A percentile compares a stretch with the other conserved stretches of the same genome.
These are phyloP conservation scores for Serranus cabrilla DNA, from an alignment of 2,797 vertebrate species.

Conservation along the genomic window DNA sequence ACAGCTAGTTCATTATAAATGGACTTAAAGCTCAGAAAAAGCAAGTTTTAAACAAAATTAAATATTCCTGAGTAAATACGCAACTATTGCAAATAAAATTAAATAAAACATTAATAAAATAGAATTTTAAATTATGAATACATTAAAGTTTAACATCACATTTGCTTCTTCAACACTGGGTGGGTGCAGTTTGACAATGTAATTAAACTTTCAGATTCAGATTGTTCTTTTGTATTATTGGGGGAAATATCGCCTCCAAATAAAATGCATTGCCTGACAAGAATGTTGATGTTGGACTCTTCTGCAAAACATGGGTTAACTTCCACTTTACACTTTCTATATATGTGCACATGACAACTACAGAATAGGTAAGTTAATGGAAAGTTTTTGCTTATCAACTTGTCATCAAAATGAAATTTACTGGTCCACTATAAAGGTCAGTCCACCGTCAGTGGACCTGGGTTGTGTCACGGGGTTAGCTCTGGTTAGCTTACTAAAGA, in stretches of 20 bases:
- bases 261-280: neutral
- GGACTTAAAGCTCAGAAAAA: neutral
- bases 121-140: neutral
- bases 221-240: neutral
- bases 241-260: too few relatives aligned
- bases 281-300: neutral
- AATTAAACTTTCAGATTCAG: neutral
- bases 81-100: neutral
- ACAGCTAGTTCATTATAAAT: neutral
- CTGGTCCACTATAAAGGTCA: too few relatives aligned
- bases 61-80: neutral
- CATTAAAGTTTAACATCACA: neutral
- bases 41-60: neutral
- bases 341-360: neutral
- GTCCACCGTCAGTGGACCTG: too few relatives aligned
- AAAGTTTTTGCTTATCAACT: neutral
- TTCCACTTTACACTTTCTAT: neutral
- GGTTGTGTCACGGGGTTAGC: too few relatives aligned
- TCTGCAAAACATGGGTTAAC: neutral
- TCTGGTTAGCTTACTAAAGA: too few relatives aligned
- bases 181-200: neutral
- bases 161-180: neutral
- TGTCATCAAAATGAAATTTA: too few relatives aligned
- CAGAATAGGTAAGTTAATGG: neutral
- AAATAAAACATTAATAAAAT: neutral